These are phyloP conservation scores for Hybos culiciformis DNA, from an alignment of 2,888 invertebrate species.

Conservation along the genomic window DNA sequence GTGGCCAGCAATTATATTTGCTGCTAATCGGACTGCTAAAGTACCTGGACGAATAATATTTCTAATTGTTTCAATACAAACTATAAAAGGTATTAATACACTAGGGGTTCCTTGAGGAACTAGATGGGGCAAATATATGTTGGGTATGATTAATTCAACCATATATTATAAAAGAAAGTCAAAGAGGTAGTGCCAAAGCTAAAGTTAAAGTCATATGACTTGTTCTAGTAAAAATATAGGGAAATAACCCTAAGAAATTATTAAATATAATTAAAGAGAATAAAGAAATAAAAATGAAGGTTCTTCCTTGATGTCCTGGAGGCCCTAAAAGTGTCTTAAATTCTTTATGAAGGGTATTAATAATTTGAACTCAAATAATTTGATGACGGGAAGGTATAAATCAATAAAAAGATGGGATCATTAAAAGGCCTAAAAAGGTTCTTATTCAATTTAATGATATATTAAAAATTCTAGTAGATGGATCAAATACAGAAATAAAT, in stretches of 20 bases:
- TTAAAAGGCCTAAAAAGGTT: constrained; percentile 36
- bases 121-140: constrained; percentile 52
- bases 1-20: constrained; percentile 59
- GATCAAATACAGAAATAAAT: constrained; percentile 47
- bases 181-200: constrained; percentile 45
- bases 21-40: constrained; percentile 49
- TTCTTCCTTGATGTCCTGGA: constrained; percentile 37
- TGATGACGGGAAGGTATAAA: constrained; percentile 40
- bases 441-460: constrained; percentile 47
- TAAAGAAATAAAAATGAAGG: constrained; percentile 43
- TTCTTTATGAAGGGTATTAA: constrained; percentile 40
- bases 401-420: constrained; percentile 42
- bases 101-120: constrained; percentile 52
- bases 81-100: constrained; percentile 55
- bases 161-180: constrained; percentile 50
- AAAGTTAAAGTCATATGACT: constrained; percentile 49
- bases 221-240: constrained; percentile 56
- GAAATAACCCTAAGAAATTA: constrained; percentile 55
- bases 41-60: constrained; percentile 53
- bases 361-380: constrained; percentile 39
- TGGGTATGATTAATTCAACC: constrained; percentile 48
- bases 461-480: constrained; percentile 39
- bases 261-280: constrained; percentile 48
- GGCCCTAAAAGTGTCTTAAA: constrained; percentile 42
- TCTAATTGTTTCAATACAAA: constrained; percentile 60